phyloP scores from a whole-genome alignment of 1,140 invertebrate species.

The Heliothis subflexa region DNA sequence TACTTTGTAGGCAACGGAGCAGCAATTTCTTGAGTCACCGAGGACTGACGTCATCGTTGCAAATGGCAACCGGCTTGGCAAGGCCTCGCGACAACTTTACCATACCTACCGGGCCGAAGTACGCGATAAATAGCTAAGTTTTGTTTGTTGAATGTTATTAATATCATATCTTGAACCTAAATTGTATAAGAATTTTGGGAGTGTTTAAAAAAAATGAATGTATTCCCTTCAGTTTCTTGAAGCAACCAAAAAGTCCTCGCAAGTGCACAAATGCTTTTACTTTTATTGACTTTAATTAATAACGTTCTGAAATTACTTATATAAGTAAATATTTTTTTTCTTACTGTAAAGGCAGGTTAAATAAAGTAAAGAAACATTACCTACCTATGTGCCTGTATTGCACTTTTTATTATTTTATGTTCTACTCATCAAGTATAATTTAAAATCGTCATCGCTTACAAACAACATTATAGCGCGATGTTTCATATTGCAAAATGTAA shows the following conservation, averaged over 20 bases:
- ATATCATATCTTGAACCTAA: not conserved
- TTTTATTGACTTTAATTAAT: too few relatives aligned
- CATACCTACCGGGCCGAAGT: conserved; percentile 33
- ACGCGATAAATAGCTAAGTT: conserved; percentile 48
- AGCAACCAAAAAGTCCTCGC: not conserved
- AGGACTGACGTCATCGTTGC: conserved; percentile 62
- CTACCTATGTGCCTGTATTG: too few relatives aligned
- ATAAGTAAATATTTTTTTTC: too few relatives aligned
- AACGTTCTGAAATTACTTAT: too few relatives aligned
- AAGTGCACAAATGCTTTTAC: not conserved
- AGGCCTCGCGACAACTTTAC: conserved; percentile 60
- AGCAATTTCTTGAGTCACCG: conserved; percentile 60
- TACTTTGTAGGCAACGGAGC: conserved; percentile 59
- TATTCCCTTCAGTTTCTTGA: too few relatives aligned
- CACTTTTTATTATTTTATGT: not conserved
- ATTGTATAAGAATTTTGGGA: not conserved
- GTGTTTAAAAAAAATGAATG: too few relatives aligned
- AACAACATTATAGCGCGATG: conserved; percentile 6
- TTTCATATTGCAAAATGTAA: conserved; percentile 50
- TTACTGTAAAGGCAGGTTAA: too few relatives aligned
- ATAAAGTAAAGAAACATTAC: too few relatives aligned
- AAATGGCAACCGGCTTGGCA: conserved; percentile 67
- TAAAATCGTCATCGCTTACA: not conserved
- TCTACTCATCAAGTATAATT: not conserved
- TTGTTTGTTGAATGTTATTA: conserved; percentile 8